Evolutionary conservation across 2,113 vertebrate species (phyloP), one percentile per base, ranked within the genome.

Genomic region (Callopanchax toddi): DNA sequence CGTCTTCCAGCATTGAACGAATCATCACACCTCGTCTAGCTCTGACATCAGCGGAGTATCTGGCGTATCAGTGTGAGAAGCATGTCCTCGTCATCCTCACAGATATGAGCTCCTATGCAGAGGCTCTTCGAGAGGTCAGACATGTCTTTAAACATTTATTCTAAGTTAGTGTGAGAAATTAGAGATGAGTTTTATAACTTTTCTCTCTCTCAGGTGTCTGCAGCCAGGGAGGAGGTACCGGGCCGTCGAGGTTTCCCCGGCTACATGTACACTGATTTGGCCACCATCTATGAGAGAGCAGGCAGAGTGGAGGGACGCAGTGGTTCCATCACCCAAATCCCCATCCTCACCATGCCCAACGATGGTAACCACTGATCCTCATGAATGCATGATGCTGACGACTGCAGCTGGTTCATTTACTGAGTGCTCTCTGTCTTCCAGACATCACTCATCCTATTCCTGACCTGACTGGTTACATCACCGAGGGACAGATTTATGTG

Each of bases 31-130:
- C 92, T 2, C 92, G 92, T 34, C 84, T 94, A 81, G 93, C 93
- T 0, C 86, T 94, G 76, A 94, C 93, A 6, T 64, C 92, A 10
- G 93, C 92, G 0, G 93, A 94, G 84, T 94, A 93, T 76, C 80
- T 94, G 89, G 93, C 93, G 32, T 94, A 94, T 77, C 93, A 94
- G 86, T 94, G 93, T 75, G 93, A 94, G 88, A 94, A 94, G 63
- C 93, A 94, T 8, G 93, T 94, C 36, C 76, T 94, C 73, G 93
- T 94, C 83, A 94, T 94, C 78, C 87, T 94, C 61, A 94, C 93
- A 0, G 93, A 94, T 80, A 94, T 94, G 93, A 94, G 93, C 81
- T 93, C 92, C 45, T 94, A 94, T 3, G 93, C 93, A 2, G 93
- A 94, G 69, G 93, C 93, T 79, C 83, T 94, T 67, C 83, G 93